phyloP scores from a whole-genome alignment of 2,797 vertebrate genomes.

The Acrocephalus scirpaceus region DNA sequence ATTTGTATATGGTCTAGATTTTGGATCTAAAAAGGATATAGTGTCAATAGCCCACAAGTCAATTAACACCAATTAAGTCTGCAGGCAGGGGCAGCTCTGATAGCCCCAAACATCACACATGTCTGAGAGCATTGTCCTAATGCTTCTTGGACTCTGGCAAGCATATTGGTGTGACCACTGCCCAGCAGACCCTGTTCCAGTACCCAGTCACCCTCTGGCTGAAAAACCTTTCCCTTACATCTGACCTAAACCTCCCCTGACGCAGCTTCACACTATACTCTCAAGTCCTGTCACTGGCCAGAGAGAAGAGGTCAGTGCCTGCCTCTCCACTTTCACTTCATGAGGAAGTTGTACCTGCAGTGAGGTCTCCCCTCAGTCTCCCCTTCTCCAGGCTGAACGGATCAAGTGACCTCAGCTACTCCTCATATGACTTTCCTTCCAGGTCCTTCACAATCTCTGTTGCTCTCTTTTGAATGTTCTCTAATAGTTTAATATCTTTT shows the following conservation, averaged over 20 bases:
- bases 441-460: background rate
- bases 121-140: background rate
- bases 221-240: background rate
- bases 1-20: background rate
- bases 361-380: background rate
- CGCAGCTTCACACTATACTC: background rate
- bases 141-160: background rate
- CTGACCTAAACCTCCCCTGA: background rate
- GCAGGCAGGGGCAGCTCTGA: background rate
- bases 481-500: background rate
- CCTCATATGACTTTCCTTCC: background rate
- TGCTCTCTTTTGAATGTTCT: too few relatives aligned
- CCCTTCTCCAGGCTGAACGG: background rate
- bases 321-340: background rate
- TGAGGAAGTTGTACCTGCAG: rapidly evolving
- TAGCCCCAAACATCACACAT: background rate
- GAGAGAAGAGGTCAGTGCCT: background rate
- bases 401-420: background rate
- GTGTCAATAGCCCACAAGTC: background rate
- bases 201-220: background rate
- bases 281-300: background rate
- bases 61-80: background rate
- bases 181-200: background rate
- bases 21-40: background rate
- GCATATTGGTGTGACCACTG: too few relatives aligned